Percentiles rank a stretch among this genome's conserved stretches.
These are phyloP conservation scores for Thereva unica DNA, from an alignment of 2,888 invertebrate species.

Conservation along the genomic window DNA sequence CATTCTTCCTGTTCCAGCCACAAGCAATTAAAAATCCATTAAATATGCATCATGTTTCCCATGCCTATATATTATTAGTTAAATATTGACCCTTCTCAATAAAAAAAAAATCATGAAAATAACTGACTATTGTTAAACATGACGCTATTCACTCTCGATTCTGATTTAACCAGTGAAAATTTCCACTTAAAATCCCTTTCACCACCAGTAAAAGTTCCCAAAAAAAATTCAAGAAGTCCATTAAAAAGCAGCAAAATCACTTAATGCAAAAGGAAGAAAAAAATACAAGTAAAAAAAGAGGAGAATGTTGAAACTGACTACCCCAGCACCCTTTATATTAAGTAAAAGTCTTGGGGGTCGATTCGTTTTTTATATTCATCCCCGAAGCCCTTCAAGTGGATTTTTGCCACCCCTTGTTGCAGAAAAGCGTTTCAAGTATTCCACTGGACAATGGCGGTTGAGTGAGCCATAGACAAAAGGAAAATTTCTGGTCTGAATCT, in stretches of 20 bases:
- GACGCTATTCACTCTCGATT: neutral
- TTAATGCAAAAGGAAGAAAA: neutral
- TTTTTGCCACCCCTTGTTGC: constrained; percentile 26
- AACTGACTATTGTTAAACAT: no score
- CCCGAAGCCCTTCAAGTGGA: constrained; percentile 21
- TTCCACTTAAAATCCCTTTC: constrained; percentile 22
- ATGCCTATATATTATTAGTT: no score
- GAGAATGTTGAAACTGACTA: no score
- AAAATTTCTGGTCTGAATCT: constrained; percentile 9
- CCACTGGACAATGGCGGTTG: constrained; percentile 34
- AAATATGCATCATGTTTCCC: no score
- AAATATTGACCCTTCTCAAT: no score
- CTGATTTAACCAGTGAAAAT: constrained; percentile 10
- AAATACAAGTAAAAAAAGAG: no score
- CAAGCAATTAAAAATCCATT: no score
- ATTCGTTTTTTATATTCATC: constrained; percentile 31
- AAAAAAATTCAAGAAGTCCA: constrained; percentile 9
- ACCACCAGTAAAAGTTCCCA: neutral
- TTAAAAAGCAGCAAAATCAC: constrained; percentile 20
- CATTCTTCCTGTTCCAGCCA: no score
- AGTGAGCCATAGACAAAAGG: constrained; percentile 29
- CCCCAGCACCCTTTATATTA: constrained; percentile 16
- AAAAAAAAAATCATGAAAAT: no score
- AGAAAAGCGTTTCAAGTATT: constrained; percentile 19
- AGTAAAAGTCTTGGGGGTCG: constrained; percentile 24